Base-by-base conservation (phyloP, 2,888 invertebrate species). In the Campoletis raptor region DNA sequence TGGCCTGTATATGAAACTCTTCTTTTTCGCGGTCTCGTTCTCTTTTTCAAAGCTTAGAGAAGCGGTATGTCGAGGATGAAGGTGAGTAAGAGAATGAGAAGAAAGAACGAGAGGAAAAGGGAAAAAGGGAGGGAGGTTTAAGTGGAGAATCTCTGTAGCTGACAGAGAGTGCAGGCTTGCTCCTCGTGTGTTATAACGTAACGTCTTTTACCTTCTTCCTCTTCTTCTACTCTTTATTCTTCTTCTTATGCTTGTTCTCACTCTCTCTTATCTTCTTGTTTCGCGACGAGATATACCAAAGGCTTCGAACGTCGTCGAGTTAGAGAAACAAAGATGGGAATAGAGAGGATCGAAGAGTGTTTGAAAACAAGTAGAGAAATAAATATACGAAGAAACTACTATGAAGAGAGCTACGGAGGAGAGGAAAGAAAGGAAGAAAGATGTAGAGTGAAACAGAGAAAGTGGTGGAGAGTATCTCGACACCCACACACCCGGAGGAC, bases 401-500 rank as follows among this genome's bases (percentile, higher is more conserved):
- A 84, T 64, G 36, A 42, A 69, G 48, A 66, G 72, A 76, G 70
- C 37, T 61, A 40, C 40, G 52, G 54, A 76, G 78, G 66, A 69
- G 85, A 69, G 61, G 57, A 78, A 73, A 67, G 57, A 84, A 67
- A 52, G 85, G 85, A 69, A 87, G 88, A 87, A 86, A 88, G 88
- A 87, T 73, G 78, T 30, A 36, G 76, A 77, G 80, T 67, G 83
- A 79, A 87, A 84, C 86, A 88, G 85, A 88, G 81, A 84, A 73
- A 86, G 80, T 88, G 86, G 87, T 90, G 91, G 89, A 89, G 89
- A 82, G 76, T 76, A 76, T 77, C 69, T 84, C 88, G 91, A 92
- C 93, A 92, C 93, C 93, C 92, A 93, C 93, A 92, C 93, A 92
- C 91, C 90, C 90, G 90, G 90, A 91, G 86, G 86, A 87, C 86